Percentiles rank a stretch among this genome's conserved stretches.
Evolutionary conservation across 1,140 invertebrate species (phyloP).

Genomic region (Pemphigus obesinymphae): DNA sequence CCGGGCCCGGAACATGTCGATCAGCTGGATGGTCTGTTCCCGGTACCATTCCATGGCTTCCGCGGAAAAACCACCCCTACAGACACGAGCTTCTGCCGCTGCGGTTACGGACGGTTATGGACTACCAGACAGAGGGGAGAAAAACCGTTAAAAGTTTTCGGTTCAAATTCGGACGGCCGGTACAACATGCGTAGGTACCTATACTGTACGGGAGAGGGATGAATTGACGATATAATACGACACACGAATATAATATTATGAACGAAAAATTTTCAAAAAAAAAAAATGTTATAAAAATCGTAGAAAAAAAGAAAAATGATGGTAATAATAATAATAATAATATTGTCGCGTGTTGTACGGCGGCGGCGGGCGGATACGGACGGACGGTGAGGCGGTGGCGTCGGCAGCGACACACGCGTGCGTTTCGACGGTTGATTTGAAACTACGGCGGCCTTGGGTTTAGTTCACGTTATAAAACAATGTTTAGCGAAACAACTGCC

Average conservation of each 20-base stretch:
- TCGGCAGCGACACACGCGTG: not conserved
- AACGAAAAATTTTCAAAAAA: too few species aligned
- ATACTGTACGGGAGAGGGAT: too few species aligned
- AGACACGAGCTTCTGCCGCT: not conserved
- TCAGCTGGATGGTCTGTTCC: conserved; percentile 33
- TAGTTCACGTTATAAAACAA: conserved; percentile 38
- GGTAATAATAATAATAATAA: not conserved
- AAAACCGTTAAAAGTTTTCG: not conserved
- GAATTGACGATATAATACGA: too few species aligned
- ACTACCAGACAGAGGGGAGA: too few species aligned
- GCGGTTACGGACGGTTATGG: not conserved
- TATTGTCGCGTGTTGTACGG: not conserved
- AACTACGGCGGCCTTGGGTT: conserved; percentile 37
- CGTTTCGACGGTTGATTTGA: conserved; percentile 21
- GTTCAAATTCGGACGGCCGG: not conserved
- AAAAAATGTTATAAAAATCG: too few species aligned
- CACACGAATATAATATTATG: too few species aligned
- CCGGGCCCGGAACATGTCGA: conserved; percentile 17
- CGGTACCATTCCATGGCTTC: conserved; percentile 23
- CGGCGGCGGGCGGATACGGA: not conserved
- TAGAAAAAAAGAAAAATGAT: not conserved
- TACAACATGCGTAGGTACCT: too few species aligned
- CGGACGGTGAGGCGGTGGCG: not conserved
- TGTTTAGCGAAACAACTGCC: conserved; percentile 37
- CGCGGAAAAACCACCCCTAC: not conserved